These are phyloP conservation scores for Merluccius polli DNA, from an alignment of 2,797 vertebrate species.

Conservation along the genomic window DNA sequence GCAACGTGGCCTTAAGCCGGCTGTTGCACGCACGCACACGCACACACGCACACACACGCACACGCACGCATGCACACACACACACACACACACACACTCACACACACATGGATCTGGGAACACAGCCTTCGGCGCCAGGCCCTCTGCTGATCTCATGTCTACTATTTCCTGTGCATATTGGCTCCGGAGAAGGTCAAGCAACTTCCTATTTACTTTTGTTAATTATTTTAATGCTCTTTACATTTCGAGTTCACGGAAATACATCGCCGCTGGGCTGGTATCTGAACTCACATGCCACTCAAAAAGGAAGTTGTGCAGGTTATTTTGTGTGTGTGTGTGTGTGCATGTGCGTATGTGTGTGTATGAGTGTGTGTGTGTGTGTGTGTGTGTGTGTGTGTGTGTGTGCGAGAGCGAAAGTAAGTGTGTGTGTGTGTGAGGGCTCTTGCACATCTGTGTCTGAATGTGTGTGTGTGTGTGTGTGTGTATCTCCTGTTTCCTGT, in stretches of 20 bases:
- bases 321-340: constrained; percentile 16
- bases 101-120: constrained; percentile 12
- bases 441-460: neutral
- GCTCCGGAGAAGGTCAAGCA: constrained; percentile 26
- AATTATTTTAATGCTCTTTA: neutral
- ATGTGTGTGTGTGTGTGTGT: neutral
- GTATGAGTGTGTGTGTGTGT: no score
- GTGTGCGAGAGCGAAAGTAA: neutral
- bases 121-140: neutral
- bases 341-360: no score
- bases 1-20: neutral
- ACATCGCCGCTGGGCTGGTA: constrained; percentile 31
- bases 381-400: no score
- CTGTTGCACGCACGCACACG: no score
- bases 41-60: no score
- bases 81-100: no score
- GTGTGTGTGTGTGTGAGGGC: neutral
- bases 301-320: constrained; percentile 39
- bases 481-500: constrained; percentile 7
- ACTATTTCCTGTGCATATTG: constrained; percentile 45
- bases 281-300: constrained; percentile 46
- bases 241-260: constrained; percentile 53
- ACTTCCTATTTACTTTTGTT: constrained; percentile 50
- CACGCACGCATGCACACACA: no score
- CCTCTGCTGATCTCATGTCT: constrained; percentile 42